Base-by-base conservation (phyloP, 1,140 invertebrate species). In the Oryctes rhinoceros region DNA sequence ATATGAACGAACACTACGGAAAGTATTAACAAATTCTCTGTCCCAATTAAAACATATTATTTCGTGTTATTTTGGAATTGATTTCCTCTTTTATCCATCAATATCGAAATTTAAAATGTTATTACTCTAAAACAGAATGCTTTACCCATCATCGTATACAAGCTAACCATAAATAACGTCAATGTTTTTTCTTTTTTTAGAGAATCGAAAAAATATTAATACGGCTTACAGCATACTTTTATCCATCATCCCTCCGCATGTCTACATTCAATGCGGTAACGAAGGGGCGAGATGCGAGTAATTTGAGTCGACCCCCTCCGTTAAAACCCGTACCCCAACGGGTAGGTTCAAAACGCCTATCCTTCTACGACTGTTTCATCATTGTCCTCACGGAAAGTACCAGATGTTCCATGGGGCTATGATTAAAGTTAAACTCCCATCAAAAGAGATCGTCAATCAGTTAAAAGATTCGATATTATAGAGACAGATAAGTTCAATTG, bases 361-460 rank as follows among this genome's bases (percentile, higher is more conserved):
- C 80, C 82, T 81, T 82, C 79, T 79, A 20, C 47, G 37, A 49
- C 75, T 35, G 75, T 49, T 49, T 49, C 75, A 49, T 76, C 47
- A 76, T 76, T 76, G 75, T 76, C 13, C 37, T 76, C 35, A 37
- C 37, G 75, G 39, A 76, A 62, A 82, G 83, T 83, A 86, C 85
- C 85, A 86, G 85, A 86, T 86, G 85, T 85, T 84, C 83, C 67
- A 80, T 82, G 81, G 84, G 79, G 79, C 82, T 80, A 80, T 86
- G 85, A 86, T 86, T 86, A 85, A 86, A 86, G 85, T 86, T 85
- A 86, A 85, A 85, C 84, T 83, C 80, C 81, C 83, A 86, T 85
- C 84, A 85, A 84, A 84, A 84, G 82, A 82, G 78, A 84, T 85
- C 81, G 80, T 81, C 80, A 82, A 83, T 83, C 84, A 81, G 77